Percentiles rank a stretch among this genome's conserved stretches.
These are phyloP conservation scores for Minunthozetes semirufus DNA, from an alignment of 2,888 invertebrate species.

Conservation along the genomic window DNA sequence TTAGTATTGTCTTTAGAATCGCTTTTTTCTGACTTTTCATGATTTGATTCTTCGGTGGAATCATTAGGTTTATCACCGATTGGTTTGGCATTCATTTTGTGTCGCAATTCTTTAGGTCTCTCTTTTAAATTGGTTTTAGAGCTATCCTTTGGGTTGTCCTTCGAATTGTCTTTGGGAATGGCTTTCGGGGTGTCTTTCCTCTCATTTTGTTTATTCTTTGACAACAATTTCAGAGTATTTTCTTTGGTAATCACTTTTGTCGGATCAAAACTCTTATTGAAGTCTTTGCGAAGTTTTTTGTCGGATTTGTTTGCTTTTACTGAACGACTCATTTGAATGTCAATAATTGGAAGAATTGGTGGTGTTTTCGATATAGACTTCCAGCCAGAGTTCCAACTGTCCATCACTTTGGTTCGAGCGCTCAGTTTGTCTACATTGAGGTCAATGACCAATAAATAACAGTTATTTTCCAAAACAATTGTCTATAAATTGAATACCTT, in stretches of 20 bases:
- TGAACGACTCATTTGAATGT: not conserved
- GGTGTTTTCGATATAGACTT: not conserved
- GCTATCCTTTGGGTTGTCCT: too few relatives aligned
- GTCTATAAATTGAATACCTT: not conserved
- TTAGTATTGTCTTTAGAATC: not conserved
- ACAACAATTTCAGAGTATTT: not conserved
- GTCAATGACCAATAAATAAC: not conserved
- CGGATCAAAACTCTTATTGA: not conserved
- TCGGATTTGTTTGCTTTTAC: not conserved
- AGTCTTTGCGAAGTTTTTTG: not conserved
- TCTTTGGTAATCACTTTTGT: not conserved
- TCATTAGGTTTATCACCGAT: not conserved
- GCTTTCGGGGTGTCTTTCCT: too few relatives aligned
- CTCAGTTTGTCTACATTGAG: not conserved
- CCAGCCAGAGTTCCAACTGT: not conserved
- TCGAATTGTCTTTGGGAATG: too few relatives aligned
- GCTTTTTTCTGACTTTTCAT: not conserved
- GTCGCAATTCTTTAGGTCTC: too few relatives aligned
- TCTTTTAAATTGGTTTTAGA: too few relatives aligned
- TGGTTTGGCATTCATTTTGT: not conserved
- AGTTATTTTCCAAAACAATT: not conserved
- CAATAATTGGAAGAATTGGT: not conserved
- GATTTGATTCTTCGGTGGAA: not conserved
- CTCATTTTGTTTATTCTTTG: not conserved
- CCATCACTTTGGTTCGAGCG: conserved; percentile 1